Percentiles rank a stretch among this genome's conserved stretches.
These are phyloP conservation scores for Oryzias melastigma DNA, from an alignment of 2,113 vertebrate species.

Conservation along the genomic window DNA sequence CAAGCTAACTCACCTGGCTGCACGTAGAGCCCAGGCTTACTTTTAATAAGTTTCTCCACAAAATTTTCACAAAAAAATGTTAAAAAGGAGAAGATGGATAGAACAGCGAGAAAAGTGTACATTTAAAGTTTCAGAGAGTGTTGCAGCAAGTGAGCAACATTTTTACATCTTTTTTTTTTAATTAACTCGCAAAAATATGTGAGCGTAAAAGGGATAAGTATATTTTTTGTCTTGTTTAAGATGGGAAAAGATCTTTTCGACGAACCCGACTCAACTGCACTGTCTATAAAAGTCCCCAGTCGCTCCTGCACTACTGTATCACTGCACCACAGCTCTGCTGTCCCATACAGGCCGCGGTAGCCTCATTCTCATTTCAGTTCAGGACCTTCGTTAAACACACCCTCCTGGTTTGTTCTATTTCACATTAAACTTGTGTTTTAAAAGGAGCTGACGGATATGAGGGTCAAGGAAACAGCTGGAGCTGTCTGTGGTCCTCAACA, in stretches of 20 bases:
- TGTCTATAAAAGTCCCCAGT: slow-evolving; percentile 35
- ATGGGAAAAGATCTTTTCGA: slow-evolving; percentile 13
- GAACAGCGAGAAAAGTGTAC: slow-evolving; percentile 22
- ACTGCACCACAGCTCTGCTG: slow-evolving; percentile 69
- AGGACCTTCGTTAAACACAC: slow-evolving; percentile 11
- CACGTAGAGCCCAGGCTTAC: slow-evolving; percentile 7
- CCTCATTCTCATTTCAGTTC: slow-evolving; percentile 46
- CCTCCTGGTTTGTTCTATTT: slow-evolving; percentile 12
- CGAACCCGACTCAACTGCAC: slow-evolving; percentile 7
- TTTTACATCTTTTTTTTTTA: slow-evolving; percentile 1
- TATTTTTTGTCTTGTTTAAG: not conserved
- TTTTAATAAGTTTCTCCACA: slow-evolving; percentile 6
- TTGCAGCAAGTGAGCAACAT: slow-evolving; percentile 6
- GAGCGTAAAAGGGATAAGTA: not conserved
- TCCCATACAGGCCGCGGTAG: slow-evolving; percentile 72
- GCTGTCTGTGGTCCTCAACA: slow-evolving; percentile 21
- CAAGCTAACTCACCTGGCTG: slow-evolving; percentile 6
- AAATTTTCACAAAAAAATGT: slow-evolving; percentile 23
- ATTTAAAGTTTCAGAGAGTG: slow-evolving; percentile 27
- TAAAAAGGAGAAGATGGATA: not conserved
- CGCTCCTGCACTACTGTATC: slow-evolving; percentile 58
- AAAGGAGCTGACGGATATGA: slow-evolving; percentile 25
- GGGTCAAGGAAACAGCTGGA: slow-evolving; percentile 20
- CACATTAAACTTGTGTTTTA: slow-evolving; percentile 11
- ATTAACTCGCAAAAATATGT: not conserved